Evolutionary conservation across 2,797 vertebrate genomes (phyloP).

Genomic region (Parauchenoglanis punctatus): DNA sequence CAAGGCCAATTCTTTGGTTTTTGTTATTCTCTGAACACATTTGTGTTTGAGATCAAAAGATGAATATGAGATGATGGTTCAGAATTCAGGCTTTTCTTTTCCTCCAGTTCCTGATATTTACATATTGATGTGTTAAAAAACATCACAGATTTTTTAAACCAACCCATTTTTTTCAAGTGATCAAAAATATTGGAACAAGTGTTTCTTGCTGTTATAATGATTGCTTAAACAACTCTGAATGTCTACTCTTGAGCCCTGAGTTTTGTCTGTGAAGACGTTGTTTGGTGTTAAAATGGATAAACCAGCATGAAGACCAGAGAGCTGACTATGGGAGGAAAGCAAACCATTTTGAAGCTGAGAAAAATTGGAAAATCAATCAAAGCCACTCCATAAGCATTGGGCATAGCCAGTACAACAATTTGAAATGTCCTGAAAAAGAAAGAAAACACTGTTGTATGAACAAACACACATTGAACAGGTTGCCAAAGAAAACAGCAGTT

Average conservation of each 20-base stretch:
- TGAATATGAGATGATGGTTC: too few species aligned
- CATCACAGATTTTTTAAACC: background rate
- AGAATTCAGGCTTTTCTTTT: too few species aligned
- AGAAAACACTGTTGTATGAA: background rate
- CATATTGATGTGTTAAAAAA: background rate
- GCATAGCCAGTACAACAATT: background rate
- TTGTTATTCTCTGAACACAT: too few species aligned
- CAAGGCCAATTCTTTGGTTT: too few species aligned
- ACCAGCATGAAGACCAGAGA: background rate
- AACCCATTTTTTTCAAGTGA: background rate
- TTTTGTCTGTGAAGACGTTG: background rate
- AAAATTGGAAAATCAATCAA: background rate
- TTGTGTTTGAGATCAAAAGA: too few species aligned
- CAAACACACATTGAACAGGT: background rate
- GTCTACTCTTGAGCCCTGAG: background rate
- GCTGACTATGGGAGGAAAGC: background rate
- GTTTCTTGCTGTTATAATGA: background rate
- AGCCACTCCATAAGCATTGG: too few species aligned
- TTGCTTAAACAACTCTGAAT: background rate
- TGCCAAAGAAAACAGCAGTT: background rate
- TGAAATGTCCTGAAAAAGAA: too few species aligned
- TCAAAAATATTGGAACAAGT: background rate
- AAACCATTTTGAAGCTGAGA: background rate
- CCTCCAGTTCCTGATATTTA: background rate
- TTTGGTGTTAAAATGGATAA: background rate